Percentiles rank a stretch among this genome's conserved stretches.
These are phyloP conservation scores for Gastrophryne carolinensis DNA, from an alignment of 2,797 vertebrate species.

Conservation along the genomic window DNA sequence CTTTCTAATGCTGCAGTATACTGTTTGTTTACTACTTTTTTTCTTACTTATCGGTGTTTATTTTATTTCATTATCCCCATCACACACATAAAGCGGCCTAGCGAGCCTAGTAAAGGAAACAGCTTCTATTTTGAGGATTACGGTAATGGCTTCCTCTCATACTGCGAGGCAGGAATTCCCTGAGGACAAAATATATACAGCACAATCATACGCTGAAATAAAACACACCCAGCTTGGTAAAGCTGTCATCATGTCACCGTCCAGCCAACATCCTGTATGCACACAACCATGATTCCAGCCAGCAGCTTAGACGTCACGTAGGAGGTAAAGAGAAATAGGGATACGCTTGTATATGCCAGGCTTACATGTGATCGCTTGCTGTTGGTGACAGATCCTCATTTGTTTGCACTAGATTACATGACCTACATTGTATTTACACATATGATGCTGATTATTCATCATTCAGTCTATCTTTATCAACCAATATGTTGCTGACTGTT, in stretches of 20 bases:
- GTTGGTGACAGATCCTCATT: too few species aligned
- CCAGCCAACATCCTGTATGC: too few species aligned
- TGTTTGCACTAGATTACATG: too few species aligned
- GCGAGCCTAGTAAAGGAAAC: background rate
- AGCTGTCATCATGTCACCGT: background rate
- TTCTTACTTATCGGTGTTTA: background rate
- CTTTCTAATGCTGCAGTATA: background rate
- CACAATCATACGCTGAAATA: background rate
- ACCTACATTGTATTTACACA: too few species aligned
- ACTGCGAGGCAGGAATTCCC: background rate
- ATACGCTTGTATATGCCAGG: too few species aligned
- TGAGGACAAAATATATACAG: slow-evolving; percentile 13
- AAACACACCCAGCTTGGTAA: background rate
- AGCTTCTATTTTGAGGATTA: slow-evolving; percentile 13
- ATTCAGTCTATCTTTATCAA: too few species aligned
- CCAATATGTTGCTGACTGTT: too few species aligned
- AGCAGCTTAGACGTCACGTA: too few species aligned
- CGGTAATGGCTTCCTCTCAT: slow-evolving; percentile 2
- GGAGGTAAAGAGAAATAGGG: too few species aligned
- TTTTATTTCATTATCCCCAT: background rate
- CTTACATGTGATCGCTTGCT: too few species aligned
- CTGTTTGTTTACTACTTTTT: background rate
- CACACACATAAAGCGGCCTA: background rate
- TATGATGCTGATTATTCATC: too few species aligned
- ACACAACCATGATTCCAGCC: too few species aligned